phyloP scores from a whole-genome alignment of 2,113 vertebrate species.

The Zosterops lateralis region DNA sequence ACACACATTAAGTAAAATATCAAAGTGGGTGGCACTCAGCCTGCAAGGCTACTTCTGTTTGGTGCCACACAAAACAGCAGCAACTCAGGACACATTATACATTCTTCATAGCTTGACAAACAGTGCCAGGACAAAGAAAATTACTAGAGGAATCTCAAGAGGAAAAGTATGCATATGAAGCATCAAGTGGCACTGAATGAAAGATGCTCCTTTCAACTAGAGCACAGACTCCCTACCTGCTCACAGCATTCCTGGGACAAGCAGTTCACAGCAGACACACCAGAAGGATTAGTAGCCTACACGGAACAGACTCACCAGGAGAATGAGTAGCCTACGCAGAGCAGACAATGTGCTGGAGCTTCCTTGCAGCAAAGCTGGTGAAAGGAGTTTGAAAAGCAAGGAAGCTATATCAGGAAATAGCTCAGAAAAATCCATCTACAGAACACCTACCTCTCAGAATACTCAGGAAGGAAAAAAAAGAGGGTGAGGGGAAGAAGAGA shows the following conservation, averaged over 20 bases:
- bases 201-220: neutral
- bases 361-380: neutral
- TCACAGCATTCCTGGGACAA: neutral
- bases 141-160: neutral
- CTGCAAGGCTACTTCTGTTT: neutral
- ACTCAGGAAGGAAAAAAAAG: neutral
- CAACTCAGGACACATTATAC: neutral
- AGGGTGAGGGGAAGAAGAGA: neutral
- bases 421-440: neutral
- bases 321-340: neutral
- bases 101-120: neutral
- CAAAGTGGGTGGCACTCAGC: neutral
- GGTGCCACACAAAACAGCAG: neutral
- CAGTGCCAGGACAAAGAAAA: neutral
- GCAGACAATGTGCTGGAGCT: neutral
- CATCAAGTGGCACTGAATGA: neutral
- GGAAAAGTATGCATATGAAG: neutral
- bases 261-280: neutral
- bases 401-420: neutral
- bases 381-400: neutral
- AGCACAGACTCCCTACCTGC: neutral
- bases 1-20: neutral
- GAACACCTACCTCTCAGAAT: neutral
- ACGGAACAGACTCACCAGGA: neutral
- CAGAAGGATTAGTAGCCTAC: neutral